Evolutionary conservation across 2,113 vertebrate species (phyloP).

Genomic region (Scopus umbretta): DNA sequence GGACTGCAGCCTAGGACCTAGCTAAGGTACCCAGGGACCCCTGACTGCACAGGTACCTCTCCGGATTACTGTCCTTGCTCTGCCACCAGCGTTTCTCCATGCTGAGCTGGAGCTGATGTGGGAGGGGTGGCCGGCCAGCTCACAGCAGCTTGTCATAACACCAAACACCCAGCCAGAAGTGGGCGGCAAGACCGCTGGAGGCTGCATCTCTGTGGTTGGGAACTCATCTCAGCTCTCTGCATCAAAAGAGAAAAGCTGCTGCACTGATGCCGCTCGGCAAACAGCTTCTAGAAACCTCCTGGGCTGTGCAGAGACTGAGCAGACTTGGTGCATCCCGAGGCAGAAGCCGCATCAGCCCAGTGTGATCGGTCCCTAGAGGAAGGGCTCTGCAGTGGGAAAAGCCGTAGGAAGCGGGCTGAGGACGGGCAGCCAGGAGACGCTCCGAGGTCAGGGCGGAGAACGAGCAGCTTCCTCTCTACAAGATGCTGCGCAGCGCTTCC

Average conservation of each 20-base stretch:
- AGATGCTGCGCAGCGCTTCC: neutral
- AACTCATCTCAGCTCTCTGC: neutral
- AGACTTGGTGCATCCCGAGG: neutral
- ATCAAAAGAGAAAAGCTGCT: neutral
- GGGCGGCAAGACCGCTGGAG: neutral
- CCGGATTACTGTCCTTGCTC: neutral
- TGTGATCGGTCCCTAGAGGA: neutral
- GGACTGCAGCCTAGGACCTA: neutral
- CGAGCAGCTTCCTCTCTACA: neutral
- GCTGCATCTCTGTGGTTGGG: neutral
- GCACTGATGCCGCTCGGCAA: accelerated
- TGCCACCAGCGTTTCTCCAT: neutral
- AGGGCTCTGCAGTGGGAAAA: constrained; percentile 17
- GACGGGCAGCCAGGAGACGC: neutral
- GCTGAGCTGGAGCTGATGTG: neutral
- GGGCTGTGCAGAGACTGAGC: neutral
- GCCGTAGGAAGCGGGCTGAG: neutral
- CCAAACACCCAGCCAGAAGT: neutral
- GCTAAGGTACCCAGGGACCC: neutral
- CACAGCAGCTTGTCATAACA: neutral
- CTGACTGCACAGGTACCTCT: neutral
- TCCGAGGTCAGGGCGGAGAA: neutral
- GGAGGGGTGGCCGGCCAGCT: neutral
- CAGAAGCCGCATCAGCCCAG: neutral
- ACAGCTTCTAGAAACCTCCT: neutral